phyloP scores from a whole-genome alignment of 2,797 vertebrate genomes.

The Crocodylus rhombifer region DNA sequence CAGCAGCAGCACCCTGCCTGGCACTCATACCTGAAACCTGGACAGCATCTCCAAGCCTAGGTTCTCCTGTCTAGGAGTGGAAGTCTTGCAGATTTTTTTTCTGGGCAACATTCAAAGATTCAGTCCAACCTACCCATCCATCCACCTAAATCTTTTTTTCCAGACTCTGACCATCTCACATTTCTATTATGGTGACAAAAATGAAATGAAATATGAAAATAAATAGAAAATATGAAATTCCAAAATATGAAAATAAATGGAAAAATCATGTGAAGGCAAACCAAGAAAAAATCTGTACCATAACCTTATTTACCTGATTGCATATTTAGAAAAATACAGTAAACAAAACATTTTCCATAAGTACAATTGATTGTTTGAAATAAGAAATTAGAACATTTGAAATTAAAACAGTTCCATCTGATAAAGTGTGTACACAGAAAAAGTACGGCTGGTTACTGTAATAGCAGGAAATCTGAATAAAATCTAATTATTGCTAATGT shows the following conservation, averaged over 20 bases:
- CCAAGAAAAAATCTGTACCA: not conserved
- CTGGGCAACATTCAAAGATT: not conserved
- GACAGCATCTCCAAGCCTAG: not conserved
- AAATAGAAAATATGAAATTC: not conserved
- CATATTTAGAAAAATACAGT: not conserved
- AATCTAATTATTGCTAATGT: not conserved
- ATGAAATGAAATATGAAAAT: not conserved
- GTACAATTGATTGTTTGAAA: not conserved
- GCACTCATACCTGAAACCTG: not conserved
- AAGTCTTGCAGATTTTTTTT: not conserved
- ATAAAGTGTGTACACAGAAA: constrained; percentile 4
- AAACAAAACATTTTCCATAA: not conserved
- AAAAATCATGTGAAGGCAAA: not conserved
- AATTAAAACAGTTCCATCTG: not conserved
- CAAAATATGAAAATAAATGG: not conserved
- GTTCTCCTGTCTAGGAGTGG: not conserved
- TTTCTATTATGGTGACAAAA: not conserved
- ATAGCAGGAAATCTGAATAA: constrained; percentile 27
- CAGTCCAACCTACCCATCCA: not conserved
- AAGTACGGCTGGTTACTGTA: not conserved
- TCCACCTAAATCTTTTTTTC: not conserved
- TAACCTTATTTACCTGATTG: constrained; percentile 21
- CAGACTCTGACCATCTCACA: not conserved
- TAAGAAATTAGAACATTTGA: not conserved
- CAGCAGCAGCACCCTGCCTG: not conserved